Evolutionary conservation across 1,140 invertebrate species (phyloP).

Genomic region (Steinernema khuongi): DNA sequence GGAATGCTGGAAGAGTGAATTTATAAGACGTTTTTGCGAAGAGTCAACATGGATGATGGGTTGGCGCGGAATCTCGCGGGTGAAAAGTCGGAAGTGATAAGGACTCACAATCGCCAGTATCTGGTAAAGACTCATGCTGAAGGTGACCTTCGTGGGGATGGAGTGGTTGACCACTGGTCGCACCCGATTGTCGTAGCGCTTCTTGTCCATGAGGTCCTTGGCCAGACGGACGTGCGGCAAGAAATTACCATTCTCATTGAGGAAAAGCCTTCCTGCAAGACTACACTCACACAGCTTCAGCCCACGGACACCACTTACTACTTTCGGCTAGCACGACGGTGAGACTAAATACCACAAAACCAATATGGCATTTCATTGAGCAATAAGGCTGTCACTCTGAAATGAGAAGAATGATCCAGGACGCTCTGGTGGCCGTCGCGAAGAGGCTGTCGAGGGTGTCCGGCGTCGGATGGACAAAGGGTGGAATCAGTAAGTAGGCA

Average conservation of each 20-base stretch:
- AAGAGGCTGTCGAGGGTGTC: no score
- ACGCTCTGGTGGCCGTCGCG: no score
- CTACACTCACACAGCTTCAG: background rate
- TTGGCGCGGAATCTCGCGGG: no score
- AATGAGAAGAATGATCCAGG: background rate
- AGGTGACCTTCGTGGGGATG: conserved; percentile 49
- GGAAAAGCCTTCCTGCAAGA: conserved; percentile 27
- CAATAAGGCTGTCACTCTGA: background rate
- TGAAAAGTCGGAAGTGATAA: background rate
- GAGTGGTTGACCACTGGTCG: conserved; percentile 54
- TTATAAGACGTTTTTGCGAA: no score
- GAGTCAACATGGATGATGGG: no score
- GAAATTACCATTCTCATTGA: conserved; percentile 50
- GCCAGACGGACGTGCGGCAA: conserved; percentile 55
- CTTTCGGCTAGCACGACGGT: background rate
- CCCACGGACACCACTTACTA: background rate
- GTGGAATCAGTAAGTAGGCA: no score
- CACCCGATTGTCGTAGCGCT: conserved; percentile 52
- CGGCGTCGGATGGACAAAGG: no score
- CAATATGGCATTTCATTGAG: conserved; percentile 17
- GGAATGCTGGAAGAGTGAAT: no score
- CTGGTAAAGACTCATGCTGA: conserved; percentile 58
- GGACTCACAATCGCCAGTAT: conserved; percentile 54
- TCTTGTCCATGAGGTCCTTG: conserved; percentile 53
- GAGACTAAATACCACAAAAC: conserved; percentile 3